Evolutionary conservation across 2,797 vertebrate species (phyloP).

Genomic region (Petrocephalus schoutedeni): DNA sequence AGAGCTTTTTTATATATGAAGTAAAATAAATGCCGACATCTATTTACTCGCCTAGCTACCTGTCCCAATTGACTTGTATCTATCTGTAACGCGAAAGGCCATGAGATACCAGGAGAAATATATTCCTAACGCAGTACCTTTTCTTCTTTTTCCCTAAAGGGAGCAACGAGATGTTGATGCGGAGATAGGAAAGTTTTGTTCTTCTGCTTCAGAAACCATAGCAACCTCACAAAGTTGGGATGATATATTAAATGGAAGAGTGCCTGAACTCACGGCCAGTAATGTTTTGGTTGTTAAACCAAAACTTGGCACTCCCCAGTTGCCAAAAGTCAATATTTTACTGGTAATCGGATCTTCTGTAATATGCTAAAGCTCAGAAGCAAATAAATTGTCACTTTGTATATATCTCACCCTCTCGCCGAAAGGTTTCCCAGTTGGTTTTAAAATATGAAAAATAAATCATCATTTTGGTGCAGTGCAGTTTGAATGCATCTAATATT

Average conservation of each 20-base stretch:
- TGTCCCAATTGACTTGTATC: background rate
- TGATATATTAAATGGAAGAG: conserved; percentile 19
- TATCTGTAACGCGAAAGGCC: background rate
- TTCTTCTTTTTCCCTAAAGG: background rate
- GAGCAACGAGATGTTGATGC: background rate
- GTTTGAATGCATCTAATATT: background rate
- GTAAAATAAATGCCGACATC: background rate
- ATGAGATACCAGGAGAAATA: background rate
- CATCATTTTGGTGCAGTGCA: background rate
- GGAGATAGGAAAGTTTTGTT: conserved; percentile 10
- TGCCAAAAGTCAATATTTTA: conserved; percentile 95
- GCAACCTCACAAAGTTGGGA: conserved; percentile 22
- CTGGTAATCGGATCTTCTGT: conserved; percentile 89
- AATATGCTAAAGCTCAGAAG: conserved; percentile 98
- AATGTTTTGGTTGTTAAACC: conserved; percentile 29
- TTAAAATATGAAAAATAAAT: conserved; percentile 7
- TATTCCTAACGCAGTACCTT: background rate
- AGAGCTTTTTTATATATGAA: background rate
- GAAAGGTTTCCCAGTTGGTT: background rate
- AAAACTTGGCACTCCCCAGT: conserved; percentile 74
- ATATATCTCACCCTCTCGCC: background rate
- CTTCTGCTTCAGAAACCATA: conserved; percentile 25
- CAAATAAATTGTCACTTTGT: conserved; percentile 69
- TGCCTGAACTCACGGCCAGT: background rate
- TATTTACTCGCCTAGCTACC: background rate